Conservation (phyloP, 1,140 invertebrate species). For the Caenorhabditis remanei region DNA sequence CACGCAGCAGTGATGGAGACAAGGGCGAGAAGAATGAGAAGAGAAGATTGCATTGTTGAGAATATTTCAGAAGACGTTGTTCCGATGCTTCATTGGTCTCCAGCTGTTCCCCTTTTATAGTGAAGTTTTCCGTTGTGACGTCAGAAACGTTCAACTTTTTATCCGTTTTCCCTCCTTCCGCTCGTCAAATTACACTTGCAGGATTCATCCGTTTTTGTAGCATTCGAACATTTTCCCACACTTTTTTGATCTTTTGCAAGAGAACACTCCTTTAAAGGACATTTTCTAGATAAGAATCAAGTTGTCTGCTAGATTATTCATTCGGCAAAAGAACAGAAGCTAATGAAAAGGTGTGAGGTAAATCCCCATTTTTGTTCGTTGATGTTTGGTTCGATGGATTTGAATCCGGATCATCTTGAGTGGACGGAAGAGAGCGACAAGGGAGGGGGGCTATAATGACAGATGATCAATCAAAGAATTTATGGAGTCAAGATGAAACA, state of each 20-base stretch:
- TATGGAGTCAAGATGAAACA: neutral
- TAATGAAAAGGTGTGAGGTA: neutral
- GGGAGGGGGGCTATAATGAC: neutral
- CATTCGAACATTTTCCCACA: neutral
- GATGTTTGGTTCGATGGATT: constrained; percentile 13
- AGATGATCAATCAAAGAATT: neutral
- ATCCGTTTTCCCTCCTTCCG: neutral
- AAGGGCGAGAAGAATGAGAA: neutral
- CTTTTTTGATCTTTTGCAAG: neutral
- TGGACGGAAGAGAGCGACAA: neutral
- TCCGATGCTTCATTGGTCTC: constrained; percentile 1
- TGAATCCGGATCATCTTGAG: constrained; percentile 15
- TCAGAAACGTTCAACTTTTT: neutral
- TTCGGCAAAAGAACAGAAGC: neutral
- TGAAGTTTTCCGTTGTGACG: neutral
- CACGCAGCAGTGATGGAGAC: constrained; percentile 20
- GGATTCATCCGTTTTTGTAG: neutral
- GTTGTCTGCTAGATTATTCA: neutral
- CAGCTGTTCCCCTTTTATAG: neutral
- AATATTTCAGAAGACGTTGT: neutral
- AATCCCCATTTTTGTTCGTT: neutral
- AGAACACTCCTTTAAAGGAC: too few species aligned
- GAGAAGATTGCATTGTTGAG: constrained; percentile 15
- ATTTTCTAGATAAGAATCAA: too few species aligned
- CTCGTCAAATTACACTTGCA: constrained; percentile 1